Conservation (phyloP, 2,888 invertebrate species). For the Tinea semifulvella region DNA sequence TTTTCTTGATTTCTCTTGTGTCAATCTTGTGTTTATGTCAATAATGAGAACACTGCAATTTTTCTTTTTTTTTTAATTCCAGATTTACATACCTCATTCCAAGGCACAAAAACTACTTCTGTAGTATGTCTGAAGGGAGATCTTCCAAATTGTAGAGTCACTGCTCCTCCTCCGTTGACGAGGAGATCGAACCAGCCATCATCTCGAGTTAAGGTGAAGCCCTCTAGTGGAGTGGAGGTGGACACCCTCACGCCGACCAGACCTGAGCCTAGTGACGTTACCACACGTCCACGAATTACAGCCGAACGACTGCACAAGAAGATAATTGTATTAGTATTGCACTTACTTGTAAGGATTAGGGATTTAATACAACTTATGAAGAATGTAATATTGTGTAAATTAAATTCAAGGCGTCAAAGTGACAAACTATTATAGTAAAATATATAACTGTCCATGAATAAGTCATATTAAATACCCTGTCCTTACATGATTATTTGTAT, state of each 20-base stretch:
- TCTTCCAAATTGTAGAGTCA: conserved; percentile 93
- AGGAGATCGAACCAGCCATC: conserved; percentile 98
- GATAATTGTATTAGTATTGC: too few species aligned
- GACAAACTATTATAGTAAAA: background rate
- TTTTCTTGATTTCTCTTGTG: too few species aligned
- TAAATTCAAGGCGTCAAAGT: background rate
- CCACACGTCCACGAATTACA: conserved; percentile 94
- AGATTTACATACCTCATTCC: conserved; percentile 83
- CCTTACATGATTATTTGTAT: too few species aligned
- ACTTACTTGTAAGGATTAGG: too few species aligned
- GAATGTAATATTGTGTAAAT: too few species aligned
- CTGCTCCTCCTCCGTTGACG: conserved; percentile 98
- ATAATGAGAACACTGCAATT: too few species aligned
- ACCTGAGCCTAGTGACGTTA: conserved; percentile 90
- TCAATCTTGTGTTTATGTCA: background rate
- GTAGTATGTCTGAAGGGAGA: conserved; percentile 89
- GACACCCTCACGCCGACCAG: conserved; percentile 96
- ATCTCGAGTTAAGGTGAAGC: conserved; percentile 91
- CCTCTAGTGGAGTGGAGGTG: conserved; percentile 93
- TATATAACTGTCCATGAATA: too few species aligned
- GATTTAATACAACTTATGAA: too few species aligned
- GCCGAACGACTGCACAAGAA: conserved; percentile 95
- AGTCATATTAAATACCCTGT: too few species aligned
- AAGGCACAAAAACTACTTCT: conserved; percentile 91
- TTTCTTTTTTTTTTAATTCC: background rate